Evolutionary conservation across 2,113 vertebrate species (phyloP).

Genomic region (Okapia johnstoni): DNA sequence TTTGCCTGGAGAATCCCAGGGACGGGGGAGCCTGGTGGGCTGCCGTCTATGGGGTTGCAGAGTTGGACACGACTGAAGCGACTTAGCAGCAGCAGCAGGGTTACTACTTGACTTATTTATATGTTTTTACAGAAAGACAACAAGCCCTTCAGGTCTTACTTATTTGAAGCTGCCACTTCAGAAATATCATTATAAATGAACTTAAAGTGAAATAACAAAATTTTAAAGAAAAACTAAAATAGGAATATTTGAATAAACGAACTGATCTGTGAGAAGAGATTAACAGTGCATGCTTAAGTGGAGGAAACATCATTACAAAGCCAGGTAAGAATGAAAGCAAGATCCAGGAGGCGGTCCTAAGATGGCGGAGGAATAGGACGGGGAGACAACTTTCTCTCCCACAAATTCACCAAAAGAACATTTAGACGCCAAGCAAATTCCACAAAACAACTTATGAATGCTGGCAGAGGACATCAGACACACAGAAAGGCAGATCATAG

Average conservation of each 20-base stretch:
- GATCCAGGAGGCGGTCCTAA: neutral
- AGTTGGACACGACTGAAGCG: no score
- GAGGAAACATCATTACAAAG: neutral
- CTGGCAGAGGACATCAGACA: no score
- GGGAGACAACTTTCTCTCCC: no score
- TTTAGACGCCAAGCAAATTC: no score
- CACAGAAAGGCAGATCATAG: no score
- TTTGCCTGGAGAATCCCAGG: no score
- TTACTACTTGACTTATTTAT: constrained; percentile 7
- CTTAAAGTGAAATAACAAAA: neutral
- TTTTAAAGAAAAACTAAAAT: neutral
- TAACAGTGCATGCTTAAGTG: neutral
- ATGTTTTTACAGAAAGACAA: neutral
- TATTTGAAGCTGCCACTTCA: constrained; percentile 10
- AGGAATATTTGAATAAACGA: neutral
- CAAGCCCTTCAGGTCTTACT: neutral
- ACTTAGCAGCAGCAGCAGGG: neutral
- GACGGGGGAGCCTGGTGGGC: no score
- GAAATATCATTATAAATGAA: neutral
- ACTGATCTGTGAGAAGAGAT: neutral
- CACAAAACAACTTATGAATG: no score
- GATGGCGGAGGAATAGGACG: no score
- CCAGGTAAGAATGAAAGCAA: neutral
- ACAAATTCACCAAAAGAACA: no score
- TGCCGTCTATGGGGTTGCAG: no score